Conservation (phyloP, 1,140 invertebrate species). For the Cydia fagiglandana region DNA sequence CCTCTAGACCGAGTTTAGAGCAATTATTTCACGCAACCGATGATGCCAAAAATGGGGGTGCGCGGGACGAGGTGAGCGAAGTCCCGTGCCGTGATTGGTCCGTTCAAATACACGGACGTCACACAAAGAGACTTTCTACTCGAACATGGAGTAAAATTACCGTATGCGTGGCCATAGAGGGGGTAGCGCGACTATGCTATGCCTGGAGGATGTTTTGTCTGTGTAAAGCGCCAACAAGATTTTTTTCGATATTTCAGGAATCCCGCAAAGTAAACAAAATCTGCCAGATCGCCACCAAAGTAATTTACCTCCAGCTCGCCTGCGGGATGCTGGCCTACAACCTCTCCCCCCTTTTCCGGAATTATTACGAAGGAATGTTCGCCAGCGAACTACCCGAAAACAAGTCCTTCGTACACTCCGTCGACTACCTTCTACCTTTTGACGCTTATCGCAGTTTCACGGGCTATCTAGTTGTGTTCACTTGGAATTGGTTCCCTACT, state of each 20-base stretch:
- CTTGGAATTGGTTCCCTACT: not conserved
- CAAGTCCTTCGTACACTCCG: not conserved
- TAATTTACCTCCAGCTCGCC: not conserved
- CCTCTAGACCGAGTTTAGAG: too few species aligned
- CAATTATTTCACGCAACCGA: too few species aligned
- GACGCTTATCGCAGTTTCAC: not conserved
- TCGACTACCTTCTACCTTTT: not conserved
- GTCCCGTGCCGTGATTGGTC: too few species aligned
- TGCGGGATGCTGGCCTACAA: not conserved
- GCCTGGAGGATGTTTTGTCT: too few species aligned
- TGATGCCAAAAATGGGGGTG: too few species aligned
- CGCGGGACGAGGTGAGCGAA: too few species aligned
- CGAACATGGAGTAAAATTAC: too few species aligned
- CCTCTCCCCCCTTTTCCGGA: not conserved
- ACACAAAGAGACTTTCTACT: too few species aligned
- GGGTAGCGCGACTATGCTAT: too few species aligned
- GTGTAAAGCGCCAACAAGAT: too few species aligned
- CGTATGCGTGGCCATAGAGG: too few species aligned
- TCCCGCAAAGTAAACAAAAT: not conserved
- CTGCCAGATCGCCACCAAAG: not conserved
- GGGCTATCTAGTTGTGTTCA: not conserved
- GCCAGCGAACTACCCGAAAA: not conserved
- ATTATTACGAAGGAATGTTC: not conserved
- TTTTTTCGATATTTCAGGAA: not conserved
- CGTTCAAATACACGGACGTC: too few species aligned